A percentile compares a stretch with the other conserved stretches of the same genome.
Conservation (phyloP, 2,888 invertebrate species). For the Auanema sp. region DNA sequence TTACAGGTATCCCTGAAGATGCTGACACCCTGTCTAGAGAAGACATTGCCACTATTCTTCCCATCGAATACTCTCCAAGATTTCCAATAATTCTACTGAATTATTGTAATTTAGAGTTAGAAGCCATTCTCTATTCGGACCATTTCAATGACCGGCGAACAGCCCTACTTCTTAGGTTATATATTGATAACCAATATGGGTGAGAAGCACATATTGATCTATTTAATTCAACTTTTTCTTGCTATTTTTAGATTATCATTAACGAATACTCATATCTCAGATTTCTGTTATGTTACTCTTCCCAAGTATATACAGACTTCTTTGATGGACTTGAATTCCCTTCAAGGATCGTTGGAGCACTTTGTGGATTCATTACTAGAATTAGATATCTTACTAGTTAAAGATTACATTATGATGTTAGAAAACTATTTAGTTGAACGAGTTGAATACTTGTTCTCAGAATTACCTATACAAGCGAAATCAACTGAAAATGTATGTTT, state of each 20-base stretch:
- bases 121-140: conserved; percentile 36
- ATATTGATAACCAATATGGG: conserved; percentile 23
- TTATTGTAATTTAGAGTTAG: conserved; percentile 26
- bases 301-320: neutral
- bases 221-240: neutral
- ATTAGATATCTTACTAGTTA: conserved; percentile 9
- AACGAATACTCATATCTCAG: neutral
- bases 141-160: conserved; percentile 37
- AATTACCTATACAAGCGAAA: conserved; percentile 8
- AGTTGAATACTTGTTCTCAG: conserved; percentile 15
- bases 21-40: conserved; percentile 1
- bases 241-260: neutral
- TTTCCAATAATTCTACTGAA: conserved; percentile 35
- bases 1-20: conserved; percentile 3
- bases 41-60: conserved; percentile 24
- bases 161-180: conserved; percentile 25
- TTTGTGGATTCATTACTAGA: conserved; percentile 11
- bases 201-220: neutral
- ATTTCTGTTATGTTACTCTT: neutral
- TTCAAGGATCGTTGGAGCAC: neutral
- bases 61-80: conserved; percentile 33
- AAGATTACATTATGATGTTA: conserved; percentile 7
- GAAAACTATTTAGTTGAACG: conserved; percentile 11
- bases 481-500: conserved; percentile 1
- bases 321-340: neutral